Evolutionary conservation across 2,113 vertebrate species (phyloP).

Genomic region (Tautogolabrus adspersus): DNA sequence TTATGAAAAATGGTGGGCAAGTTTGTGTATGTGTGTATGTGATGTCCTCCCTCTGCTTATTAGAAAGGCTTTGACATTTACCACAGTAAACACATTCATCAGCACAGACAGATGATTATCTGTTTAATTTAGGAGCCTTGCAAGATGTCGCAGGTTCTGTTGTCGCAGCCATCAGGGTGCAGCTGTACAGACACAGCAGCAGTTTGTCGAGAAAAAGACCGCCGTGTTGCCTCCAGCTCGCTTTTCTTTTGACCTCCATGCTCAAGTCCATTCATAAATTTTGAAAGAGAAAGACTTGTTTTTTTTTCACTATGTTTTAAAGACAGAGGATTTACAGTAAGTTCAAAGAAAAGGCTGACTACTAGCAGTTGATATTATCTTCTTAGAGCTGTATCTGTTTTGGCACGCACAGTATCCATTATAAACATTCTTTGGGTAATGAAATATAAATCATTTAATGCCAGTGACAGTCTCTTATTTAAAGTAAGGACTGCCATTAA

Average conservation of each 20-base stretch:
- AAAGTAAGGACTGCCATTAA: no score
- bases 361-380: no score
- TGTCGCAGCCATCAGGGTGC: conserved; percentile 52
- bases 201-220: conserved; percentile 43
- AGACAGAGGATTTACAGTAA: no score
- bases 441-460: no score
- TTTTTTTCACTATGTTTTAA: no score
- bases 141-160: conserved; percentile 56
- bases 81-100: conserved; percentile 83
- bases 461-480: no score
- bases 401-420: no score
- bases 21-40: conserved; percentile 17
- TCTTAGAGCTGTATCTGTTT: no score
- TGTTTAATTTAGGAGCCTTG: conserved; percentile 75
- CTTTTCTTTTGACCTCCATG: conserved; percentile 37
- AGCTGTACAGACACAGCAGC: conserved; percentile 41
- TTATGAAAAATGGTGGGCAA: conserved; percentile 11
- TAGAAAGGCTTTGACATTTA: conserved; percentile 79
- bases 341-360: no score
- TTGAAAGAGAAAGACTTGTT: no score
- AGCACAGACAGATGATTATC: conserved; percentile 82
- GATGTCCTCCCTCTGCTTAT: conserved; percentile 65
- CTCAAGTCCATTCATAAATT: conserved; percentile 14
- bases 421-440: no score
- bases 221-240: conserved; percentile 22